These are phyloP conservation scores for Anodontia alba DNA, from an alignment of 2,888 invertebrate species.

Conservation along the genomic window DNA sequence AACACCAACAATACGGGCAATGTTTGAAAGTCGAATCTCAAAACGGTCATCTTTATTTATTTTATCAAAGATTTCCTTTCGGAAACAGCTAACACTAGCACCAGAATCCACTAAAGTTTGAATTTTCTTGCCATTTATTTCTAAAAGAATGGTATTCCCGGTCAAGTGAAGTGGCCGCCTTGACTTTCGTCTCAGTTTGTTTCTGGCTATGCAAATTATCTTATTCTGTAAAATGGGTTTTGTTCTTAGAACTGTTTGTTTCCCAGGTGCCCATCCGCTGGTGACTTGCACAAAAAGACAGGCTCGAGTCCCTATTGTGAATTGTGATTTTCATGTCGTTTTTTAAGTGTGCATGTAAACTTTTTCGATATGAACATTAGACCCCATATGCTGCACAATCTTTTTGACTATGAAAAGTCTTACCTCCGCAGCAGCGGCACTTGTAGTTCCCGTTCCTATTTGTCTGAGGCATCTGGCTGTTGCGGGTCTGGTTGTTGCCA, in stretches of 20 bases:
- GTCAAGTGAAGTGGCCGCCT: conserved; percentile 1
- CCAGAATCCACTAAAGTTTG: conserved; percentile 27
- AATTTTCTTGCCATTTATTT: conserved; percentile 8
- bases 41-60: not conserved
- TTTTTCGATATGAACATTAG: not conserved
- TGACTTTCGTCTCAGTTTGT: not conserved
- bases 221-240: no score
- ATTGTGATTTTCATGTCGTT: not conserved
- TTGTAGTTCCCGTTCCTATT: not conserved
- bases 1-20: conserved; percentile 21
- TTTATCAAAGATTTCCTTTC: not conserved
- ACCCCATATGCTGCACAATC: not conserved
- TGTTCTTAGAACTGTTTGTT: not conserved
- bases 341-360: not conserved
- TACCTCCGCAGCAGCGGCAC: not conserved
- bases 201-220: no score
- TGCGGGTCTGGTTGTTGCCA: not conserved
- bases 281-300: not conserved
- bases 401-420: not conserved
- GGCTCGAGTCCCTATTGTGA: not conserved
- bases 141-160: conserved; percentile 21
- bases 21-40: conserved; percentile 2
- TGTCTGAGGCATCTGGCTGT: not conserved
- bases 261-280: not conserved
- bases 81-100: conserved; percentile 27